Base-by-base conservation (phyloP, 2,888 invertebrate genomes). In the Cataglyphis livida region DNA sequence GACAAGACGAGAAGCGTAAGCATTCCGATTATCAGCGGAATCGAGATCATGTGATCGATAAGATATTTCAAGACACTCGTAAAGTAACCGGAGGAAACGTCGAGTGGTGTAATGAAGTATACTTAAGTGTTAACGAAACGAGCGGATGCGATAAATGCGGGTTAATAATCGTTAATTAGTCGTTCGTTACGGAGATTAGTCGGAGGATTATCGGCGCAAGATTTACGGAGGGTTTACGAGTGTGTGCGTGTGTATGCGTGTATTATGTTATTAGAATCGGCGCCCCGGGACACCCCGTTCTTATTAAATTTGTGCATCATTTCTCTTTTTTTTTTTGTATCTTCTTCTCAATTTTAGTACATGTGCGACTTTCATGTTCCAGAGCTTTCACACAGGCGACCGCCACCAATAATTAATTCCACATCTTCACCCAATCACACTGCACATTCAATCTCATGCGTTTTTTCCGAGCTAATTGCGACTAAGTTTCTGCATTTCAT, bases 131-230 rank as follows among this genome's bases (percentile, higher is more conserved):
- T 75, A 62, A 82, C 44, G 64, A 54, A 83, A 79, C 32, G 61
- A 70, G 35, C 48, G 68, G 44, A 62, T 74, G 57, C 68, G 44
- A 61, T 61, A 61, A 68, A 32, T 71, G 61, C 44, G 73, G 32
- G 35, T 79, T 79, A 61, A 62, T 38, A 76, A 6, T 35, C 70
- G 70, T 82, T 68, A 70, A 70, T 62, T 81, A 62, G 73, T 70
- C 32, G 51, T 54, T 71, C 59, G 48, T 81, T 73, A 65, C n/a
- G 38, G 54, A 61, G 82, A 82, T 74, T 82, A 74, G 66, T 71
- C 76, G 75, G 68, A 76, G 64, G 48, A 51, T 84, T 57, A 44
- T 51, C 75, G 48, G 32, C 59, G 32, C 41, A 59, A 79, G 59
- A 79, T 71, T 51, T 71, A 74, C 68, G 41, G 48, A 78, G n/a